A percentile compares a stretch with the other conserved stretches of the same genome.
These are phyloP conservation scores for Parelbella ahira DNA, from an alignment of 2,888 invertebrate species.

Conservation along the genomic window DNA sequence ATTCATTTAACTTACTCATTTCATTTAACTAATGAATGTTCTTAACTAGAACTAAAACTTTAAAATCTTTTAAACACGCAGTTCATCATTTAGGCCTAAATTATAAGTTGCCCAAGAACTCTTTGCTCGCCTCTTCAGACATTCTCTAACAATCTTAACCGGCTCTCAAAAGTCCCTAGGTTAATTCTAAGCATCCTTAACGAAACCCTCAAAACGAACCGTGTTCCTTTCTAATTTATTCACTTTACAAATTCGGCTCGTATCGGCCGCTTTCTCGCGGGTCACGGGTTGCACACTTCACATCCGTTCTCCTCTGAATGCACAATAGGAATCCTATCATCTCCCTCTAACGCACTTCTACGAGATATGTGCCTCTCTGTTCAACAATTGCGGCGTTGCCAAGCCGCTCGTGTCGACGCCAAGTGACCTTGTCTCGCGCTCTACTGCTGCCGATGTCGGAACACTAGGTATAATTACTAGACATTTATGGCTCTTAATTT, in stretches of 20 bases:
- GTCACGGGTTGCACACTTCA: conserved; percentile 68
- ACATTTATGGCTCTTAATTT: conserved; percentile 48
- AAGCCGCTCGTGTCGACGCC: conserved; percentile 40
- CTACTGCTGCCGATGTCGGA: conserved; percentile 46
- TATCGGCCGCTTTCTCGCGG: conserved; percentile 68
- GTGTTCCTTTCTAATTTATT: conserved; percentile 64
- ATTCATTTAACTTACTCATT: too few relatives aligned
- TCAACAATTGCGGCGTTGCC: conserved; percentile 58
- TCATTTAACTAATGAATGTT: too few relatives aligned
- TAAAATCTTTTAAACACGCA: too few relatives aligned
- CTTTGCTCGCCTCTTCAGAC: too few relatives aligned
- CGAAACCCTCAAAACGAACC: conserved; percentile 19
- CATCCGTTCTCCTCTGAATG: conserved; percentile 73
- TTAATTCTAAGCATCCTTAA: conserved; percentile 20
- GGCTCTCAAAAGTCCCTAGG: too few relatives aligned
- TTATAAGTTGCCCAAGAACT: too few relatives aligned
- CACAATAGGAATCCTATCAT: conserved; percentile 58
- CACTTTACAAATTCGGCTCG: conserved; percentile 60
- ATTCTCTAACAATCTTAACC: too few relatives aligned
- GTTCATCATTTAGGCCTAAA: too few relatives aligned
- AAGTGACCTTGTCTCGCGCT: conserved; percentile 69
- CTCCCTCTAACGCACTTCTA: conserved; percentile 40
- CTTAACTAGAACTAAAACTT: too few relatives aligned
- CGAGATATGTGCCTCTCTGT: conserved; percentile 38
- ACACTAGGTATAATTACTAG: conserved; percentile 50